Percentiles rank a stretch among this genome's conserved stretches.
These are phyloP conservation scores for Mellilla xanthometata DNA, from an alignment of 2,888 invertebrate species.

Conservation along the genomic window DNA sequence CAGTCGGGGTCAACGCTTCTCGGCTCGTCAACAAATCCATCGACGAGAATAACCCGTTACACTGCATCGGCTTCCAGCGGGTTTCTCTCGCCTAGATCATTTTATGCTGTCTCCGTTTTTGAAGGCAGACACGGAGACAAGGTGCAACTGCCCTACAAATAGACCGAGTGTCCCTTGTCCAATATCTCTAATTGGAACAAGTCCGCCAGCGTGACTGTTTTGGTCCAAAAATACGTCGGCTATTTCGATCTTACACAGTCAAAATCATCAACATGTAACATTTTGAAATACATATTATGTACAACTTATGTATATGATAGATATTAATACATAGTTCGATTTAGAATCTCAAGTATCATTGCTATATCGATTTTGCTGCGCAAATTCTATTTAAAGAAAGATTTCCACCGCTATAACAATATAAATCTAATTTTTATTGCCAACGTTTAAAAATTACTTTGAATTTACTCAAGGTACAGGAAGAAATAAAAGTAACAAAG, in stretches of 20 bases:
- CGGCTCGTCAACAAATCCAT: conserved; percentile 78
- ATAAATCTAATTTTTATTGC: too few relatives aligned
- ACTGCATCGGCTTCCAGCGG: conserved; percentile 71
- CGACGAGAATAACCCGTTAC: conserved; percentile 81
- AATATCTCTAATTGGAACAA: conserved; percentile 13
- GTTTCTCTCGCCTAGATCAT: conserved; percentile 70
- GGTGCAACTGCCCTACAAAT: conserved; percentile 24
- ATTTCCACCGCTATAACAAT: too few relatives aligned
- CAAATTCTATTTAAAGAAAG: too few relatives aligned
- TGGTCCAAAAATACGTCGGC: conserved; percentile 6
- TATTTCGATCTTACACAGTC: background rate
- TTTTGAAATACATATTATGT: too few relatives aligned
- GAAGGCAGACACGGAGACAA: conserved; percentile 30
- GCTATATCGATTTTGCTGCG: too few relatives aligned
- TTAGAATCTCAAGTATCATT: too few relatives aligned
- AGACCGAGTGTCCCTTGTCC: conserved; percentile 14
- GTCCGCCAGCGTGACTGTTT: background rate
- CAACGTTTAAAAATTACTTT: too few relatives aligned
- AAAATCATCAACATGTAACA: too few relatives aligned
- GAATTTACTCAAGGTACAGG: too few relatives aligned
- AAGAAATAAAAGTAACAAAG: too few relatives aligned
- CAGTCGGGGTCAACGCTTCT: conserved; percentile 75
- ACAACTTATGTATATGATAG: too few relatives aligned
- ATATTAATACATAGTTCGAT: too few relatives aligned
- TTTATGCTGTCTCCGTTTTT: conserved; percentile 48